Evolutionary conservation across 2,888 invertebrate genomes (phyloP).

Genomic region (Paralinhomoeus sp.): DNA sequence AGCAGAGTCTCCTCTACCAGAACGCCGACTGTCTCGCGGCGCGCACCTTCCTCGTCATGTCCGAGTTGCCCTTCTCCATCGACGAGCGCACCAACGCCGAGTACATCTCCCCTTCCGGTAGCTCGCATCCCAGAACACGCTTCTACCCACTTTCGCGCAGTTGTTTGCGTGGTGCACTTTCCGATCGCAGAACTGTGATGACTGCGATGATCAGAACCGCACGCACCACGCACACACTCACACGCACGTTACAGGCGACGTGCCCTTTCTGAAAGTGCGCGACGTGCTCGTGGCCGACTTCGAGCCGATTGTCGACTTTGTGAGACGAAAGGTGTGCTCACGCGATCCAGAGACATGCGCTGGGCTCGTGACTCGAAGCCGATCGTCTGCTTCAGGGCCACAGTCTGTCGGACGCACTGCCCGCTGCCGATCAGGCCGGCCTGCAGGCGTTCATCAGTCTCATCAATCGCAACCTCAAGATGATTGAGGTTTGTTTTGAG

Average conservation of each 20-base stretch:
- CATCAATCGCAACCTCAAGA: background rate
- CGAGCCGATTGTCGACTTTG: conserved; percentile 68
- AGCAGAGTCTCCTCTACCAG: conserved; percentile 76
- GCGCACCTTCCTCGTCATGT: conserved; percentile 78
- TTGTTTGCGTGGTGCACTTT: no score
- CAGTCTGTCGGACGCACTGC: conserved; percentile 45
- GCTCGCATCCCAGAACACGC: no score
- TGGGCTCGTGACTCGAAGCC: background rate
- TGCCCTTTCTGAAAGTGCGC: conserved; percentile 76
- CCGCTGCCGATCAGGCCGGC: conserved; percentile 56
- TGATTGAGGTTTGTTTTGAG: conserved; percentile 5
- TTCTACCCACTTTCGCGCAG: no score
- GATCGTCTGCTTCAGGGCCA: conserved; percentile 35
- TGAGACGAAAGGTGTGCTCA: conserved; percentile 50
- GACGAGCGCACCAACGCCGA: conserved; percentile 72
- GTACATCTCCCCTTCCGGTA: conserved; percentile 65
- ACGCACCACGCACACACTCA: no score
- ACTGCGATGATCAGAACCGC: no score
- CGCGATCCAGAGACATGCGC: no score
- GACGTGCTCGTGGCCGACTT: conserved; percentile 67
- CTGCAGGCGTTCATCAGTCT: conserved; percentile 62
- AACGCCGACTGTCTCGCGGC: conserved; percentile 78
- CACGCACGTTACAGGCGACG: conserved; percentile 47
- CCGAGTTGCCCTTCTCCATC: conserved; percentile 53
- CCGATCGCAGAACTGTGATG: no score